Evolutionary conservation across 2,797 vertebrate species (phyloP).

Genomic region (Schizopygopsis pylzovi): DNA sequence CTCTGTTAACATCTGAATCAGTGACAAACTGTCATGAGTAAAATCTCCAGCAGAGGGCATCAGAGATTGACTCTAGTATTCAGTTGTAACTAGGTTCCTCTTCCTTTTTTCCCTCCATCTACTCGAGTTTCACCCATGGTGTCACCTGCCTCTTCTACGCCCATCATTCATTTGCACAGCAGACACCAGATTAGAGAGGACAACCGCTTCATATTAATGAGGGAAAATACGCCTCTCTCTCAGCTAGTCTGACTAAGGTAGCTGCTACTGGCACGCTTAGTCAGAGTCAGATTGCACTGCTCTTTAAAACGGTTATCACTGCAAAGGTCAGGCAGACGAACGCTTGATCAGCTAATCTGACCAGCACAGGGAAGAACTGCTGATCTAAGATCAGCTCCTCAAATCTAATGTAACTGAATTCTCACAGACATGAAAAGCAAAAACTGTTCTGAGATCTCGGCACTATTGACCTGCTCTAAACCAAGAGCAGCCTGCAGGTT

Average conservation of each 20-base stretch:
- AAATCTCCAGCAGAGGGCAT: slow-evolving; percentile 40
- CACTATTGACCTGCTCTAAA: slow-evolving; percentile 2
- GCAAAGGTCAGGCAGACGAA: slow-evolving; percentile 38
- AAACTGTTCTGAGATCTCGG: slow-evolving; percentile 1
- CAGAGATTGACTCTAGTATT: neutral
- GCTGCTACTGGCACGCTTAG: neutral
- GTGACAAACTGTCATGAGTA: neutral
- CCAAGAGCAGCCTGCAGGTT: slow-evolving; percentile 30
- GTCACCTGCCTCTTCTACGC: slow-evolving; percentile 26
- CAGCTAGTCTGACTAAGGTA: slow-evolving; percentile 24
- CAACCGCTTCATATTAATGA: slow-evolving; percentile 20
- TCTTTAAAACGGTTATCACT: slow-evolving; percentile 39
- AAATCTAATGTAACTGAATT: neutral
- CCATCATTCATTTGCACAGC: slow-evolving; percentile 41
- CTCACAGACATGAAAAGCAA: neutral
- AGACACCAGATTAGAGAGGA: slow-evolving; percentile 9
- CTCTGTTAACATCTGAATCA: neutral
- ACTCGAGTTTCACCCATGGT: slow-evolving; percentile 23
- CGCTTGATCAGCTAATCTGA: slow-evolving; percentile 17
- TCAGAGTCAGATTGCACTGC: slow-evolving; percentile 40
- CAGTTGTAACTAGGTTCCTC: slow-evolving; percentile 21
- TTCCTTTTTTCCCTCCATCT: slow-evolving; percentile 10
- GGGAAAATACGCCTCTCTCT: slow-evolving; percentile 19
- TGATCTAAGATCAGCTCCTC: neutral
- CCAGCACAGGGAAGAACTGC: slow-evolving; percentile 9